phyloP scores from a whole-genome alignment of 2,113 vertebrate genomes.

The Thunnus thynnus region DNA sequence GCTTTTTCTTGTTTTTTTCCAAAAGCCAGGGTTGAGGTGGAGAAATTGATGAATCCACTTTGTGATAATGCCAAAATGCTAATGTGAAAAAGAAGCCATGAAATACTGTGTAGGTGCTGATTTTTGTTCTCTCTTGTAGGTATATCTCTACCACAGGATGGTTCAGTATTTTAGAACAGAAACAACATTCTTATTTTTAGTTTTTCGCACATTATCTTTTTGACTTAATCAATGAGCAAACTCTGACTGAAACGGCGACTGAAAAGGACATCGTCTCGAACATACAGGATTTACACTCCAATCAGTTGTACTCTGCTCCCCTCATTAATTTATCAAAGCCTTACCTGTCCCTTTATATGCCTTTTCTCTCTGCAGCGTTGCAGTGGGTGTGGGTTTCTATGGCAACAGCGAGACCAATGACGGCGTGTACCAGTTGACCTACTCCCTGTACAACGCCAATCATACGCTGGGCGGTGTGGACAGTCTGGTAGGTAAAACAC shows the following conservation, averaged over 20 bases:
- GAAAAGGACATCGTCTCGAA: background rate
- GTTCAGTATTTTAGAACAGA: background rate
- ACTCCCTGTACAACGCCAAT: slow-evolving; percentile 94
- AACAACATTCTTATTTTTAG: background rate
- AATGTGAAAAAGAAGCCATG: slow-evolving; percentile 11
- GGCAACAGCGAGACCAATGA: slow-evolving; percentile 98
- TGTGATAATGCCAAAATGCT: slow-evolving; percentile 26
- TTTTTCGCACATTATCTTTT: background rate
- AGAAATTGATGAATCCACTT: slow-evolving; percentile 9
- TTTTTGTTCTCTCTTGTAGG: background rate
- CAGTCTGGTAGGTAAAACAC: slow-evolving; percentile 87
- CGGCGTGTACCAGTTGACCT: slow-evolving; percentile 94
- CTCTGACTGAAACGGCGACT: background rate
- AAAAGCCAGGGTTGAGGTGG: background rate
- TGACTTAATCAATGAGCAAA: background rate
- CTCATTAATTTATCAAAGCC: slow-evolving; percentile 41
- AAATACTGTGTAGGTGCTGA: slow-evolving; percentile 43
- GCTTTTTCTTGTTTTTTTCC: background rate
- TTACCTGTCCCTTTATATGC: slow-evolving; percentile 43
- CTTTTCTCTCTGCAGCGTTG: slow-evolving; percentile 82
- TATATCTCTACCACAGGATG: background rate
- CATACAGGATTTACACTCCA: background rate
- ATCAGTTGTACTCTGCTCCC: slow-evolving; percentile 12
- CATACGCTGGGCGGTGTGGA: slow-evolving; percentile 93
- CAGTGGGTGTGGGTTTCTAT: slow-evolving; percentile 95